phyloP scores from a whole-genome alignment of 2,113 vertebrate genomes.

The Rhinopomastus cyanomelas region DNA sequence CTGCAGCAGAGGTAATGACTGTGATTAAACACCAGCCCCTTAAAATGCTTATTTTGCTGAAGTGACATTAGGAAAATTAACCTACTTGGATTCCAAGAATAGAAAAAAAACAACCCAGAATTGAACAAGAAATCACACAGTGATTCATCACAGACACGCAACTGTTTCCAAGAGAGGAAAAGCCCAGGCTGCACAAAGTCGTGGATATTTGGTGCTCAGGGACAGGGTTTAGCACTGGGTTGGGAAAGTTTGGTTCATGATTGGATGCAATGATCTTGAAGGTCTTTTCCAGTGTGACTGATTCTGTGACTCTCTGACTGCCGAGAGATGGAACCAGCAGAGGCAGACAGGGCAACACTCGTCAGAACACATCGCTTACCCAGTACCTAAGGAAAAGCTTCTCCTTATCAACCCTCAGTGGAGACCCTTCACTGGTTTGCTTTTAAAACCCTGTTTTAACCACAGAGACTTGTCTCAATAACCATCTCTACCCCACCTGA shows the following conservation, averaged over 20 bases:
- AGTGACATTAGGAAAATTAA: background rate
- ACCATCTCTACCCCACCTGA: background rate
- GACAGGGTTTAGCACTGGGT: too few species aligned
- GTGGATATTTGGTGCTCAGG: too few species aligned
- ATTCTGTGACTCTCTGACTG: background rate
- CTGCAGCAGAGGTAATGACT: background rate
- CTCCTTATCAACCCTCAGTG: background rate
- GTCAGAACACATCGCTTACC: background rate
- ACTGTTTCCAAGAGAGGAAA: background rate
- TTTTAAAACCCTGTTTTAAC: background rate
- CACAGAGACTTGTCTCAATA: background rate
- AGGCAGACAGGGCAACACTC: background rate
- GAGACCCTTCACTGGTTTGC: background rate
- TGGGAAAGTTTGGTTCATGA: too few species aligned
- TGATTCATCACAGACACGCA: background rate
- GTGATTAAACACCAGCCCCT: background rate
- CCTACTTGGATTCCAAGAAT: background rate
- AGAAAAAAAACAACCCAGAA: background rate
- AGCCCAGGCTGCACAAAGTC: background rate
- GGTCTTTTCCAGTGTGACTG: too few species aligned
- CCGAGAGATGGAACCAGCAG: background rate
- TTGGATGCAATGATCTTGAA: too few species aligned
- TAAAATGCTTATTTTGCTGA: background rate
- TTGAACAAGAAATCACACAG: background rate
- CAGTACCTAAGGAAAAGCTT: background rate